phyloP scores from a whole-genome alignment of 2,888 invertebrate genomes.

The Oithona nana region DNA sequence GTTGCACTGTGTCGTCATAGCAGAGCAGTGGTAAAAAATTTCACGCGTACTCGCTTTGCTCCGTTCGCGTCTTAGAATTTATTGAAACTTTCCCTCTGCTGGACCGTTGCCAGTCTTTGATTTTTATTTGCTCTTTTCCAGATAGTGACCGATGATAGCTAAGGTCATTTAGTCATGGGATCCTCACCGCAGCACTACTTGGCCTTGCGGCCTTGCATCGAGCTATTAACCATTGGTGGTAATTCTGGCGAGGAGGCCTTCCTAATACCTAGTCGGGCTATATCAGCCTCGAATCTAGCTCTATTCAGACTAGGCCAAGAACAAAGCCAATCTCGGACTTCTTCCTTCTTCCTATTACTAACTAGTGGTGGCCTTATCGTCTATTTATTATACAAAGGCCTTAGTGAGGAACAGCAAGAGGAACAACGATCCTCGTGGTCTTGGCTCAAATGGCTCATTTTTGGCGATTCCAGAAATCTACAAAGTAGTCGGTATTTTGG shows the following conservation, averaged over 20 bases:
- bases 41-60: too few species aligned
- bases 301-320: neutral
- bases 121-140: too few species aligned
- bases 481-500: neutral
- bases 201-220: slow-evolving; percentile 1
- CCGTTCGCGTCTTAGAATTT: too few species aligned
- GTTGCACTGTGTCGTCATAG: too few species aligned
- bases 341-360: neutral
- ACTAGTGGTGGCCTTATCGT: neutral
- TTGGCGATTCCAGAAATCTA: neutral
- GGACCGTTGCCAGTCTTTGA: too few species aligned
- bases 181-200: neutral
- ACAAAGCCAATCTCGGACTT: neutral
- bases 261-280: neutral
- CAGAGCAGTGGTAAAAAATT: too few species aligned
- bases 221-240: neutral
- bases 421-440: neutral
- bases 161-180: too few species aligned
- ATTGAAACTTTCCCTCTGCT: too few species aligned
- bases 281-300: neutral
- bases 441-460: neutral
- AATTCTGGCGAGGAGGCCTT: neutral
- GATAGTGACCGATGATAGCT: too few species aligned
- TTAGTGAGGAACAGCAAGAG: neutral
- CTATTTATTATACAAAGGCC: neutral